Percentiles rank a stretch among this genome's conserved stretches.
Evolutionary conservation across 30 jellyfish, hydroid and myxozoan species (phyloP).

Genomic region (Cassiopea xamachana): DNA sequence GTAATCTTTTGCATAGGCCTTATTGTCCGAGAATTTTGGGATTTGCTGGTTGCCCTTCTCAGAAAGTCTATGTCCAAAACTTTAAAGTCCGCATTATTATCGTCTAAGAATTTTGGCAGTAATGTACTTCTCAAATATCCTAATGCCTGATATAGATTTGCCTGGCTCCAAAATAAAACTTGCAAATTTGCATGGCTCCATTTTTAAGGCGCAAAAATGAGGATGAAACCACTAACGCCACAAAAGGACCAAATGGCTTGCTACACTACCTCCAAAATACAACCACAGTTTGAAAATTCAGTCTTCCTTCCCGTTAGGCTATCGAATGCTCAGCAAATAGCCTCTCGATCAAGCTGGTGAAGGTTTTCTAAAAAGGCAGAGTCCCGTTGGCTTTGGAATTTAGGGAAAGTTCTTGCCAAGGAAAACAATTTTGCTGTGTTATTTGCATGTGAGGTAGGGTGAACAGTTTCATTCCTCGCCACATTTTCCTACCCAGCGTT

Average conservation of each 20-base stretch:
- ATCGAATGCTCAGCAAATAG: background rate
- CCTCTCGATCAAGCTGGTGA: too few species aligned
- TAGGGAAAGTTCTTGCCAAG: too few species aligned
- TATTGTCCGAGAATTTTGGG: background rate
- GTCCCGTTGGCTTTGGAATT: too few species aligned
- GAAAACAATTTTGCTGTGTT: too few species aligned
- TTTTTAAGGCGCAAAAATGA: background rate
- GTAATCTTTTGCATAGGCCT: background rate
- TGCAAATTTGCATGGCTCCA: background rate
- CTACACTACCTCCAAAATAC: background rate
- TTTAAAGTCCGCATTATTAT: too few species aligned
- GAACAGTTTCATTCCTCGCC: too few species aligned
- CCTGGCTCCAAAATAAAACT: background rate
- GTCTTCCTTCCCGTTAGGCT: background rate
- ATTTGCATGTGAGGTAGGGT: too few species aligned
- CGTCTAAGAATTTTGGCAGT: too few species aligned
- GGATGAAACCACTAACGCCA: background rate
- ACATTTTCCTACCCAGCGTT: too few species aligned
- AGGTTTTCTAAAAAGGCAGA: too few species aligned
- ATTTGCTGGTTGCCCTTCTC: too few species aligned
- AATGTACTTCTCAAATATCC: background rate
- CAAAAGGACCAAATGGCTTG: constrained; percentile 3
- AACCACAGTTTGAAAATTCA: background rate
- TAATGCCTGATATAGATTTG: background rate
- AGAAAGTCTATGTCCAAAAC: too few species aligned